These are phyloP conservation scores for Agelastica alni DNA, from an alignment of 2,888 invertebrate species.

Conservation along the genomic window DNA sequence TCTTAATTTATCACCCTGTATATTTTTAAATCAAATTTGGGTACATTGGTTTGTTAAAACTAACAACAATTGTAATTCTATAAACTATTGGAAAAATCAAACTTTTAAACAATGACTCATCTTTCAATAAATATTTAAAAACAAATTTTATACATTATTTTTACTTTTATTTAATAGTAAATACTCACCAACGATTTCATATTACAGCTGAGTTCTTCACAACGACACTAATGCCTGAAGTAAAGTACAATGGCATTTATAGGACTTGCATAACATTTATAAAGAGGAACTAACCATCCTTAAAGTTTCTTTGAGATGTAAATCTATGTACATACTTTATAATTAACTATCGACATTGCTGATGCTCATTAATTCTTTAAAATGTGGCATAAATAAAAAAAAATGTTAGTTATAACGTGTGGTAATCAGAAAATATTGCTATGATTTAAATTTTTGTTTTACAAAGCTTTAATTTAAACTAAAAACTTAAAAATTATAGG, in stretches of 20 bases:
- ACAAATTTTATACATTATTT: too few relatives aligned
- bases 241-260: constrained; percentile 21
- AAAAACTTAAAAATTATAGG: too few relatives aligned
- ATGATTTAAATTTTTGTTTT: too few relatives aligned
- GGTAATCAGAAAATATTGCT: background rate
- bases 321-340: constrained; percentile 14
- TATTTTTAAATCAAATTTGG: too few relatives aligned
- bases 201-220: constrained; percentile 13
- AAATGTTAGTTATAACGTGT: background rate
- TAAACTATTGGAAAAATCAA: too few relatives aligned
- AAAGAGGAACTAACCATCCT: constrained; percentile 19
- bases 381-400: background rate
- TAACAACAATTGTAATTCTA: too few relatives aligned
- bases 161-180: too few relatives aligned
- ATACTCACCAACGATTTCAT: constrained; percentile 21
- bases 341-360: constrained; percentile 5
- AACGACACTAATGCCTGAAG: constrained; percentile 15
- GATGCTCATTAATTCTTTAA: constrained; percentile 8
- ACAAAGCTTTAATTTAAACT: too few relatives aligned
- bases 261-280: constrained; percentile 16
- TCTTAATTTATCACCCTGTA: too few relatives aligned
- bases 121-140: too few relatives aligned
- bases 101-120: too few relatives aligned
- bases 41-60: too few relatives aligned
- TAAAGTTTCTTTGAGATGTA: constrained; percentile 16